These are phyloP conservation scores for Acipenser ruthenus DNA, from an alignment of 2,797 vertebrate genomes.

Conservation along the genomic window DNA sequence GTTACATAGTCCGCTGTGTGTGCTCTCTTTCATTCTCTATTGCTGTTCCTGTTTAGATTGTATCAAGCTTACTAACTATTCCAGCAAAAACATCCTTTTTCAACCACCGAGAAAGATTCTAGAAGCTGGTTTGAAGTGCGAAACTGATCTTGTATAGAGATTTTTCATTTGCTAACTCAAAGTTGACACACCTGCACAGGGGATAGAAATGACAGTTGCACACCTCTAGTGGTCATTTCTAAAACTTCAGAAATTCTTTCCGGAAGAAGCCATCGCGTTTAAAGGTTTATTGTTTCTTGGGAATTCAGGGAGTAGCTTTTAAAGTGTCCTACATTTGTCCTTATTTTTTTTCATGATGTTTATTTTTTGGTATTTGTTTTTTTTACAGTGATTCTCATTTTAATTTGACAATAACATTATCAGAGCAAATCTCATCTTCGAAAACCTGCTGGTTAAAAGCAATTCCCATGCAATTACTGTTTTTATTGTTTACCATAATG, in stretches of 20 bases:
- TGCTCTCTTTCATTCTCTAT: not conserved
- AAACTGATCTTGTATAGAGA: too few species aligned
- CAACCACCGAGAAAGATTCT: too few species aligned
- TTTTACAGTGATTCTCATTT: slow-evolving; percentile 27
- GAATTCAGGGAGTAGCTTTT: slow-evolving; percentile 21
- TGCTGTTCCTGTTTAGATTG: too few species aligned
- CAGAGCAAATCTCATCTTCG: slow-evolving; percentile 12
- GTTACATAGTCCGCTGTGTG: not conserved
- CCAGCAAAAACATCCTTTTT: too few species aligned
- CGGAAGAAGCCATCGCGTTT: not conserved
- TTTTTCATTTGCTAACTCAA: too few species aligned
- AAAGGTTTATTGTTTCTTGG: slow-evolving; percentile 15
- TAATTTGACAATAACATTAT: slow-evolving; percentile 24
- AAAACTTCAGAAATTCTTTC: not conserved
- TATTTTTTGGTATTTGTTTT: slow-evolving; percentile 20
- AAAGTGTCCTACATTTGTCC: slow-evolving; percentile 18
- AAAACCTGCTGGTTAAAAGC: slow-evolving; percentile 22
- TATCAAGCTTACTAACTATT: too few species aligned
- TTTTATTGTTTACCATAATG: slow-evolving; percentile 26
- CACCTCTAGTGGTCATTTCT: too few species aligned
- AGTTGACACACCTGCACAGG: too few species aligned
- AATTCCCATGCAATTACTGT: slow-evolving; percentile 25
- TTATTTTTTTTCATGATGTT: slow-evolving; percentile 15
- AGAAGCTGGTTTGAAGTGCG: too few species aligned
- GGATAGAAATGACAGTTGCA: too few species aligned